Base-by-base conservation (phyloP, 2,888 invertebrate genomes). In the Metallyticus violacea region DNA sequence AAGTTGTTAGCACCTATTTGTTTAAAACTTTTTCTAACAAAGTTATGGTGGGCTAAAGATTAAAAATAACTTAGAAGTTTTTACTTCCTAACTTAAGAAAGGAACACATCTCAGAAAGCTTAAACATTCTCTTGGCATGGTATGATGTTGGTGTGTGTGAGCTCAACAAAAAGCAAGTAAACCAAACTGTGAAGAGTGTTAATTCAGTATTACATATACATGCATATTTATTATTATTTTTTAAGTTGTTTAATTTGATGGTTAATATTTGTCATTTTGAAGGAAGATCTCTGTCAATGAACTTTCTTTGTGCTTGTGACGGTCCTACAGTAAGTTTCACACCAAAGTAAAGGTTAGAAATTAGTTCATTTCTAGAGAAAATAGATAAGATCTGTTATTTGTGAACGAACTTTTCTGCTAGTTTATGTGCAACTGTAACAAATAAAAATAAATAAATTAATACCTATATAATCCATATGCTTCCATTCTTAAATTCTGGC, bases 401-500 rank as follows among this genome's bases (percentile, higher is more conserved):
- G 40, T 62, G 40, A 62, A 62, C 22, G 15, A 62, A 9, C 9
- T 15, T 62, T 62, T 62, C 40, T 62, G 40, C 40, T 62, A 62
- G 40, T 62, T 15, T 62, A 62, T 62, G 40, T 62, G 40, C 40
- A 62, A 62, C 2, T 62, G 40, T 62, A 62, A 62, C 40, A 15
- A 62, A 62, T 62, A 15, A 62, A 62, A 62, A 7, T 15, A 62
- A 62, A 22, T 15, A 15, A 62, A 4, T 15, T 62, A 15, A 62
- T 15, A 62, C 2, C 40, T 62, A 62, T 62, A 22, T 79, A 85
- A 79, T 79, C 79, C 85, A 79, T 79, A 85, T 40, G 40, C 85
- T 79, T 79, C 85, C 79, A 85, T 85, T 85, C 79, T 79, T 85
- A 29, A 77, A 83, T 28, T 83, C 77, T 83, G 83, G 77, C 83